Evolutionary conservation across 2,797 vertebrate species (phyloP).

Genomic region (Fringilla coelebs): DNA sequence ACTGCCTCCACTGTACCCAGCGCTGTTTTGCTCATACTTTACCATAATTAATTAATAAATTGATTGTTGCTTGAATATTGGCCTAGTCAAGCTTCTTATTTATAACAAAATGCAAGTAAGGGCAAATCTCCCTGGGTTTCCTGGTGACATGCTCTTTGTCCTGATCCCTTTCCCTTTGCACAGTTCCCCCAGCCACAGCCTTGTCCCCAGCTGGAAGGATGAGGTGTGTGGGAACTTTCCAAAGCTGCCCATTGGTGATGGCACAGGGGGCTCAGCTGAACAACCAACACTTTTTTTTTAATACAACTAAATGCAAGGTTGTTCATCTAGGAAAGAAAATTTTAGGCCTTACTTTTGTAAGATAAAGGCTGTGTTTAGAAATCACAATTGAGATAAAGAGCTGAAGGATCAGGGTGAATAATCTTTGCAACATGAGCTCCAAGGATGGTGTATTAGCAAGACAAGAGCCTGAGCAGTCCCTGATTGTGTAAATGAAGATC

Average conservation of each 20-base stretch:
- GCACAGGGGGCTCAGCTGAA: not conserved
- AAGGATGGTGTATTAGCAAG: not conserved
- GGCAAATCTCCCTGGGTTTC: not conserved
- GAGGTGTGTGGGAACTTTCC: not conserved
- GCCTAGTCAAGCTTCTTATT: too few relatives aligned
- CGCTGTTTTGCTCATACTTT: too few relatives aligned
- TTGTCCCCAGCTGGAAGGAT: not conserved
- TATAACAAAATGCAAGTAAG: not conserved
- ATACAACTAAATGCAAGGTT: not conserved
- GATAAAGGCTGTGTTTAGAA: not conserved
- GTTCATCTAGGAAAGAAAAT: not conserved
- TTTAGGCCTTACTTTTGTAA: not conserved
- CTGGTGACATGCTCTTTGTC: not conserved
- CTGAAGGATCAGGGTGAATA: not conserved
- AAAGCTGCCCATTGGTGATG: not conserved
- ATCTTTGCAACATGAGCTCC: not conserved
- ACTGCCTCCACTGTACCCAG: too few relatives aligned
- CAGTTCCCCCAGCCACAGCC: not conserved
- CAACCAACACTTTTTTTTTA: not conserved
- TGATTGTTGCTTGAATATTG: too few relatives aligned
- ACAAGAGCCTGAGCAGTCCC: not conserved
- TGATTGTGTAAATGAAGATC: not conserved
- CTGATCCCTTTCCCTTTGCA: not conserved
- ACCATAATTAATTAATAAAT: too few relatives aligned
- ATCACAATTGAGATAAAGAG: not conserved